Evolutionary conservation across 2,113 vertebrate species (phyloP), one percentile per base, ranked within the genome.

Genomic region (Grammomys dolichurus): DNA sequence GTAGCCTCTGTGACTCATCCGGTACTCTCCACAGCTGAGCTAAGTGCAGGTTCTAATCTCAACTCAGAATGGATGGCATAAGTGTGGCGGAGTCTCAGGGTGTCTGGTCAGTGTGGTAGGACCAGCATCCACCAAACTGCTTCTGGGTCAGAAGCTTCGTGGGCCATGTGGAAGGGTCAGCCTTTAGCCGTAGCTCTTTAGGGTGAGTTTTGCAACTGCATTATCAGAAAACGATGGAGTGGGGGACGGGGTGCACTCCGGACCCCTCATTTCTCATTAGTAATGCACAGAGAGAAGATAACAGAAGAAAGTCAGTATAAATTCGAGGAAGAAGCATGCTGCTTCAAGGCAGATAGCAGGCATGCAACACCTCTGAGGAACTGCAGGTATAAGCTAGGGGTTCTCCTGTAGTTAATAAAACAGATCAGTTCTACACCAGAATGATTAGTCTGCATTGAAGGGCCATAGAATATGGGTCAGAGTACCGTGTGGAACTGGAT

Each of bases 191-290:
- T 67, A 13, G 72, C 4, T 78, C 13, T 46, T 8, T 8, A 43
- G 46, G 22, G 16, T 89, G 77, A 40, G 56, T 56, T 75, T 87
- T 33, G 82, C 1, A 6, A 85, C 0, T 40, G 28, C 17, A 7
- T 46, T 69, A 4, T 58, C 13, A 82, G 63, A 48, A 31, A 43
- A 33, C 85, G 72, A 46, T 6, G 16, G 11, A 9, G 10, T 12
- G 48, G 13, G 60, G 10, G n/a, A 36, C 11, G 20, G 4, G 4
- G 2, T 14, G 0, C 1, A 11, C 7, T 33, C 5, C 1, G 43
- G 46, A 28, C 33, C 10, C 11, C 43, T 78, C 31, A 46, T 72
- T 26, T 5, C 51, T 51, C 54, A 1, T 11, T 0, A 12, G 31
- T 9, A 40, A 26, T 12, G n/a, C 1, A 73, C 4, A 31, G 26